Evolutionary conservation across 2,888 invertebrate species (phyloP), one percentile per base, ranked within the genome.

Genomic region (Ommatoiulus sabulosus): DNA sequence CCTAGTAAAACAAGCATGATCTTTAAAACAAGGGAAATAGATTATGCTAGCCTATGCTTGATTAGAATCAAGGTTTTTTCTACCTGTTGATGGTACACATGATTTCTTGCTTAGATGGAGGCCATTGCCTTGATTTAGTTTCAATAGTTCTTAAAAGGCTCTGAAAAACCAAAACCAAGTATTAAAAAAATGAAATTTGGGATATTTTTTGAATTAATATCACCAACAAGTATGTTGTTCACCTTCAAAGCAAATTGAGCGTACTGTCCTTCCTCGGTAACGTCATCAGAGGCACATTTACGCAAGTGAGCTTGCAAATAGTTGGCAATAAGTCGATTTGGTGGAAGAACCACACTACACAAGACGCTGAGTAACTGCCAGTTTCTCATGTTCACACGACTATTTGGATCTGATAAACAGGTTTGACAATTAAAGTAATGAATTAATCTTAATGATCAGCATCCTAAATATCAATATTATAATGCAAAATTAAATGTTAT

Each of bases 261-360:
- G 93, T 97, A 98, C 93, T 97, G 97, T 84, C 98, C 98, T 93
- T 98, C 98, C 92, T 98, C 98, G 0, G 97, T 97, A 0, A 96
- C 95, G 91, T 96, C 96, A 93, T 97, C 97, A 90, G 96, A 95
- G 48, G 97, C 96, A 92, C 98, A 97, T 91, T 97, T 95, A 91
- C 97, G 96, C 91, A 98, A 94, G 92, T 98, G 98, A 0, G 97
- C 96, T 85, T 97, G 95, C 88, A 98, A 94, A 93, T 98, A 96
- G 91, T 97, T 95, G 63, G 97, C 94, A 90, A 98, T 95, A 3
- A 96, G 95, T 92, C 97, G 96, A 91, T 96, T 96, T 17, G 97
- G 96, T 44, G 98, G 98, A 90, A 97, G 93, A 88, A 97, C 96
- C 0, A 98, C 95, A 88, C 96, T 96, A 91, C 96, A 96, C 3